Conservation (phyloP, 2,113 vertebrate species). For the Corapipo altera region DNA sequence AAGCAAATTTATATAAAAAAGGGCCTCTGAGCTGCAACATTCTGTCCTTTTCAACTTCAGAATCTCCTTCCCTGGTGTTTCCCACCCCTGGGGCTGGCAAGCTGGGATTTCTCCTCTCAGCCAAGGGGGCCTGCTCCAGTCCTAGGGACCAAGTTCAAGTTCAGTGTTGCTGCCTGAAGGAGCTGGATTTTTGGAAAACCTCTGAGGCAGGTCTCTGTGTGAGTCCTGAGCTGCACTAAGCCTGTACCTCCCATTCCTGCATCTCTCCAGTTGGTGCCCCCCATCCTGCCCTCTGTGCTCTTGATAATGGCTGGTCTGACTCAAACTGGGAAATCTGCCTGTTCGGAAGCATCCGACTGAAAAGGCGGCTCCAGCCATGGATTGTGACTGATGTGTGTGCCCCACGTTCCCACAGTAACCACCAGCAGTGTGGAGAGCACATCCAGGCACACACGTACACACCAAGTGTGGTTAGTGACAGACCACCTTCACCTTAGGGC, state of each 20-base stretch:
- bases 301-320: neutral
- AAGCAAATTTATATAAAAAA: neutral
- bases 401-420: neutral
- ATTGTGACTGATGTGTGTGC: fast-evolving
- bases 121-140: neutral
- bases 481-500: neutral
- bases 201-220: neutral
- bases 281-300: neutral
- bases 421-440: neutral
- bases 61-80: neutral
- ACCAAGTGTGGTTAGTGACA: neutral
- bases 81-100: fast-evolving
- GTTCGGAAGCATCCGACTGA: neutral
- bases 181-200: neutral
- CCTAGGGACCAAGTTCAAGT: neutral
- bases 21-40: neutral
- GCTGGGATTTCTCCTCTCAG: neutral
- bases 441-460: neutral
- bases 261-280: neutral
- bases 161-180: neutral
- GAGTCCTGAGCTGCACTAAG: neutral
- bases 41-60: neutral
- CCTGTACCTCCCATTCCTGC: neutral
- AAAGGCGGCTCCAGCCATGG: neutral
- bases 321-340: neutral